Percentiles rank a stretch among this genome's conserved stretches.
Conservation (phyloP, 1,140 invertebrate species). For the Drosophila varians region DNA sequence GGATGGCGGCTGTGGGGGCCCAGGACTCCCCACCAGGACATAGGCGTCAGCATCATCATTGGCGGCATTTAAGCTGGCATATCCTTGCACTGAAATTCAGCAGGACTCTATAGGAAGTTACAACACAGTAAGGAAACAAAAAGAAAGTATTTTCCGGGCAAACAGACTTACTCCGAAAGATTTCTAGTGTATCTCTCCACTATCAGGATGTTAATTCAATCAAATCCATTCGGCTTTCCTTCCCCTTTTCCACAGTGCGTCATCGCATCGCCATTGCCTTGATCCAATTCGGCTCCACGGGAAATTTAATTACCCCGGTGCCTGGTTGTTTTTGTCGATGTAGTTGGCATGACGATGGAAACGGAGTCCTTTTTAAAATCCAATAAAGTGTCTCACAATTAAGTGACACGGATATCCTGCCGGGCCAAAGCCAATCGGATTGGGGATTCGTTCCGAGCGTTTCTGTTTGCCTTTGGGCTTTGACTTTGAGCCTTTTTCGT, state of each 20-base stretch:
- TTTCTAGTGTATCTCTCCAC: slow-evolving; percentile 4
- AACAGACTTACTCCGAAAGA: not conserved
- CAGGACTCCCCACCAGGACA: slow-evolving; percentile 55
- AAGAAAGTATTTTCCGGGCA: not conserved
- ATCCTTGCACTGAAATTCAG: slow-evolving; percentile 14
- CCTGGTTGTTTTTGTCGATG: slow-evolving; percentile 18
- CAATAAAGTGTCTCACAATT: slow-evolving; percentile 79
- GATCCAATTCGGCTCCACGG: slow-evolving; percentile 66
- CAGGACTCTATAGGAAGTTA: too few relatives aligned
- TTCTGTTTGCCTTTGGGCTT: slow-evolving; percentile 37
- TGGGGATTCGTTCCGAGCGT: slow-evolving; percentile 27
- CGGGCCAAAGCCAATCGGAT: slow-evolving; percentile 37
- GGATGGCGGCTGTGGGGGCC: slow-evolving; percentile 10
- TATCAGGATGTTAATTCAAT: slow-evolving; percentile 63
- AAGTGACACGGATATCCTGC: slow-evolving; percentile 75
- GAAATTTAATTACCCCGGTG: slow-evolving; percentile 72
- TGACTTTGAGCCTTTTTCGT: slow-evolving; percentile 4
- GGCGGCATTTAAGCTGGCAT: slow-evolving; percentile 62
- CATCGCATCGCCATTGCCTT: slow-evolving; percentile 48
- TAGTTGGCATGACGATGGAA: slow-evolving; percentile 49
- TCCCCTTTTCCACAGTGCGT: slow-evolving; percentile 47
- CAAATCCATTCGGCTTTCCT: slow-evolving; percentile 56
- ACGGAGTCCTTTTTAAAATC: slow-evolving; percentile 71
- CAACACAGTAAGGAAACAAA: not conserved
- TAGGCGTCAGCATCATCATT: slow-evolving; percentile 68